Base-by-base conservation (phyloP, 2,797 vertebrate species). In the Halcyon smyrnensis region DNA sequence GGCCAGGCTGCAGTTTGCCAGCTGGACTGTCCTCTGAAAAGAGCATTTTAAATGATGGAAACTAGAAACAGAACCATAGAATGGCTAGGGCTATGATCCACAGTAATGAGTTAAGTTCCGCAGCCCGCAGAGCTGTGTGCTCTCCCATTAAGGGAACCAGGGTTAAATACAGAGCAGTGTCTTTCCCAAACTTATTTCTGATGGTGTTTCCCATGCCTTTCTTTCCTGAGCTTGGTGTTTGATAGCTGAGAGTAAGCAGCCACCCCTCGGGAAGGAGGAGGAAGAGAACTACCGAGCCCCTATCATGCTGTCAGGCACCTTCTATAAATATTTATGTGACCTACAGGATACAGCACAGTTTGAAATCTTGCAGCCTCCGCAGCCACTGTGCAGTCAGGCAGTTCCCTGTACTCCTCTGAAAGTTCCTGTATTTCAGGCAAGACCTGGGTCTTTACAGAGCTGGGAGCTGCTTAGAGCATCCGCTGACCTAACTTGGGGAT, bases 1-100 rank as follows among this genome's bases (percentile, higher is more conserved):
- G 81, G 82, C 78, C 83, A 45, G 64, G 15, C 84, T 74, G 50
- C 83, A 63, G 24, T 28, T 60, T 68, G 65, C 90, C 91, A 84
- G 81, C 80, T 94, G 90, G 77, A 81, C 25, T 6, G 11, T 28
- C 68, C 80, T 75, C 68, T 56, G 34, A 16, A 41, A 48, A 39
- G n/a, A 85, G 37, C 5, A 18, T 68, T 62, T 87, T 17, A 37
- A 75, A 53, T 67, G 5, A 18, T 7, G 30, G 69, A 36, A 78
- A 48, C 24, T 27, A 4, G 41, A 65, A 82, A 46, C 12, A 30
- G 16, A 43, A 43, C 17, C 41, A 43, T 43, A 43, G 41, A 43
- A 17, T 16, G 41, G 16, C 41, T 43, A 43, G 41, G 41, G 41
- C 41, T 17, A 43, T 17, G 16, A 43, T 43, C 41, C 41, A 43